A percentile compares a stretch with the other conserved stretches of the same genome.
Evolutionary conservation across 2,797 vertebrate species (phyloP).

Genomic region (Netta rufina): DNA sequence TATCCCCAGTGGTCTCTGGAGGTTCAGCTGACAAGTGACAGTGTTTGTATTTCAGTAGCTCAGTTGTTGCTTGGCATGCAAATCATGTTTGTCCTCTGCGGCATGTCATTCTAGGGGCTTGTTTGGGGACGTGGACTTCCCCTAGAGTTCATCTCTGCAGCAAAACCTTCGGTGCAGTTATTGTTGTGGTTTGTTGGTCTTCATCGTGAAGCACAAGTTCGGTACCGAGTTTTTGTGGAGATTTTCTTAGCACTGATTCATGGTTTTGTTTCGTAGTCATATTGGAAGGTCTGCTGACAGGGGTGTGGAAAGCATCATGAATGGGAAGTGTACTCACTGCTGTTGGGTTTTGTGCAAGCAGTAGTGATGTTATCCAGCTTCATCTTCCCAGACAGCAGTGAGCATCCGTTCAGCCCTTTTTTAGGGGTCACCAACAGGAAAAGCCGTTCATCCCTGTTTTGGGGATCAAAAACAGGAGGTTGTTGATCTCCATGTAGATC

Average conservation of each 20-base stretch:
- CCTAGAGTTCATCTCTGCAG: not conserved
- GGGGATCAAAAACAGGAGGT: too few relatives aligned
- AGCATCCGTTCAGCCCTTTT: not conserved
- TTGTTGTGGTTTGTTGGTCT: not conserved
- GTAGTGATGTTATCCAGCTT: not conserved
- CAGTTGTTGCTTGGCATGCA: not conserved
- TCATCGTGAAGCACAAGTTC: not conserved
- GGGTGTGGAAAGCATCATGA: not conserved
- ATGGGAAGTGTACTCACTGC: not conserved
- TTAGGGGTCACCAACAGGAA: not conserved
- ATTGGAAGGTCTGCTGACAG: not conserved
- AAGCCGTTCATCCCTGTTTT: not conserved
- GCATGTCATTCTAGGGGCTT: not conserved
- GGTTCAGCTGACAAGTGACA: not conserved
- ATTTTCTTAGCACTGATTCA: not conserved
- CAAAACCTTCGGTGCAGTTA: accelerated
- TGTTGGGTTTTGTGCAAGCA: not conserved
- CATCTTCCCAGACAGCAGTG: not conserved
- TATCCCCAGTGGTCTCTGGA: not conserved
- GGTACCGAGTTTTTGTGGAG: not conserved
- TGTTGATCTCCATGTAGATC: not conserved
- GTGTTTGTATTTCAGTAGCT: not conserved
- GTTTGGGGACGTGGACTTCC: not conserved
- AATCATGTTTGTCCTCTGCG: not conserved
- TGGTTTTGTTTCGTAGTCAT: not conserved